These are phyloP conservation scores for Leuctra nigra DNA, from an alignment of 2,888 invertebrate species.

Conservation along the genomic window DNA sequence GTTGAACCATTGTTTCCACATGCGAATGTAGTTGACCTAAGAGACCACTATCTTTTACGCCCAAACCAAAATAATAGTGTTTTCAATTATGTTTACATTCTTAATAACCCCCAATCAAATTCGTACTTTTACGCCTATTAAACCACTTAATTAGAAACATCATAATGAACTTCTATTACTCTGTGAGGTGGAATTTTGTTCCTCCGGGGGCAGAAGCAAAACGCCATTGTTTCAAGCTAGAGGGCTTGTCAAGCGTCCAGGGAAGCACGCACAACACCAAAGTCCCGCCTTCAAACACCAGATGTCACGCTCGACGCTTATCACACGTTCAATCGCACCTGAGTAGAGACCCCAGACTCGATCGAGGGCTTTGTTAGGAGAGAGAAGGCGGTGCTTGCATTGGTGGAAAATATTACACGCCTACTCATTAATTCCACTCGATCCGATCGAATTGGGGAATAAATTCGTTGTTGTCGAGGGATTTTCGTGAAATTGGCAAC, in stretches of 20 bases:
- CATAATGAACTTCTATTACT: no score
- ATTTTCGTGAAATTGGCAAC: no score
- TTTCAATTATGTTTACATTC: not conserved
- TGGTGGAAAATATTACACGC: conserved; percentile 11
- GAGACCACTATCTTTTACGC: conserved; percentile 10
- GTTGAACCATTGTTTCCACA: conserved; percentile 4
- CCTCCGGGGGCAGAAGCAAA: no score
- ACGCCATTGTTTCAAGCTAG: not conserved
- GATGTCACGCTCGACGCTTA: conserved; percentile 26
- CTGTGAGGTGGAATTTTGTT: no score
- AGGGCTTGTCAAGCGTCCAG: not conserved
- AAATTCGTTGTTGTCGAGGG: no score
- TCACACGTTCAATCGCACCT: conserved; percentile 27
- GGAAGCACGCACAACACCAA: conserved; percentile 4
- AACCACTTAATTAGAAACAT: conserved; percentile 10
- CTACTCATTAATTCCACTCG: conserved; percentile 19
- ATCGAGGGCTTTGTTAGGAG: conserved; percentile 19
- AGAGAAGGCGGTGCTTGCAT: conserved; percentile 19
- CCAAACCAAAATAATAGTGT: conserved; percentile 2
- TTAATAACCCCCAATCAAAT: conserved; percentile 7
- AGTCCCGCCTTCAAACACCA: conserved; percentile 20
- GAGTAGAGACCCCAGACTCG: not conserved
- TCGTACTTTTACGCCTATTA: conserved; percentile 14
- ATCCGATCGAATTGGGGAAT: no score
- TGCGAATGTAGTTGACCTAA: conserved; percentile 1